Conservation (phyloP, 2,797 vertebrate species). For the Enteromius viviparus region DNA sequence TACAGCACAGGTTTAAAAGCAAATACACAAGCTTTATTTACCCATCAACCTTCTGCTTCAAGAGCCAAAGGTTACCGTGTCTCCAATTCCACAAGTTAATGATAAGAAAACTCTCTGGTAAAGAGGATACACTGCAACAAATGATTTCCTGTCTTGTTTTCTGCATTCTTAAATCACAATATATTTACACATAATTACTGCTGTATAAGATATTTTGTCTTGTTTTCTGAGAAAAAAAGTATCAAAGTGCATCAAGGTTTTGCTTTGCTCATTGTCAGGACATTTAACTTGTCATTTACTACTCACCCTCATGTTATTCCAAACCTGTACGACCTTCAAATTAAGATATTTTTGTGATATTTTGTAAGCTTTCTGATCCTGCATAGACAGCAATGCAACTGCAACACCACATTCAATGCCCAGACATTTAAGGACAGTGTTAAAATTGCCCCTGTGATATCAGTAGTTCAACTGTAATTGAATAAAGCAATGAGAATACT, state of each 20-base stretch:
- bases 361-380: not conserved
- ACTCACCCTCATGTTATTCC: too few relatives aligned
- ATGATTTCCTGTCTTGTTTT: not conserved
- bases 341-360: not conserved
- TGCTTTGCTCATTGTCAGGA: too few relatives aligned
- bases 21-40: conserved; percentile 46
- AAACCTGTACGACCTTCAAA: too few relatives aligned
- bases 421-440: not conserved
- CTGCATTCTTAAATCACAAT: not conserved
- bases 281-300: too few relatives aligned
- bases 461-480: not conserved
- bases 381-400: not conserved
- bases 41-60: conserved; percentile 21
- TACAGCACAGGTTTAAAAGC: conserved; percentile 37
- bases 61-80: conserved; percentile 2
- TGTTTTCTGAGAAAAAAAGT: too few relatives aligned
- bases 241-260: too few relatives aligned
- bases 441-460: not conserved
- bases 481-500: not conserved
- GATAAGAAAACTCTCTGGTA: not conserved
- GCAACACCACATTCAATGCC: not conserved
- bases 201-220: too few relatives aligned
- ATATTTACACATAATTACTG: not conserved
- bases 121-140: not conserved
- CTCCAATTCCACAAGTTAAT: not conserved